Evolutionary conservation across 2,888 invertebrate species (phyloP).

Genomic region (Hyppa rectilinea): DNA sequence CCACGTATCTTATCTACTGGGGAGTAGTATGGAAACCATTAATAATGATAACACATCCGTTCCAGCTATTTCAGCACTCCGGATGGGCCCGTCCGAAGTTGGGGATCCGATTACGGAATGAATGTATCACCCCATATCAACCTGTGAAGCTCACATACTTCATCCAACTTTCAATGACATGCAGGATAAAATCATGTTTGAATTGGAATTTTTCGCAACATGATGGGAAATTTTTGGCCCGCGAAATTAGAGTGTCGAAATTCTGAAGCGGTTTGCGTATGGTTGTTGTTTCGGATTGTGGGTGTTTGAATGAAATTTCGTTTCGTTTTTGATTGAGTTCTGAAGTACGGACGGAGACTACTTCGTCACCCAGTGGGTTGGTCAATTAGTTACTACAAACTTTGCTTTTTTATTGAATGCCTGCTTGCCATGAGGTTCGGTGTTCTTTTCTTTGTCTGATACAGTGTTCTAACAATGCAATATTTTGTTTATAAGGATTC

Average conservation of each 20-base stretch:
- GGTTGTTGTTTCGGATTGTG: not conserved
- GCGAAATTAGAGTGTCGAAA: slow-evolving; percentile 6
- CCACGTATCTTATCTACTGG: slow-evolving; percentile 48
- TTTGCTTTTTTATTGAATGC: not conserved
- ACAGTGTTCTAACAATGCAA: not conserved
- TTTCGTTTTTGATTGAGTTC: slow-evolving; percentile 16
- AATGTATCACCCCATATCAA: slow-evolving; percentile 66
- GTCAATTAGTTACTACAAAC: not conserved
- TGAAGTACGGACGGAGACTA: not conserved
- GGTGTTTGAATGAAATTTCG: slow-evolving; percentile 14
- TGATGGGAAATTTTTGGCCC: not conserved
- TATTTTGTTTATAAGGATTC: not conserved
- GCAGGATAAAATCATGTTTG: slow-evolving; percentile 46
- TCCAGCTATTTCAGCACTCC: slow-evolving; percentile 67
- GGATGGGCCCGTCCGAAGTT: slow-evolving; percentile 61
- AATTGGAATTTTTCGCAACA: slow-evolving; percentile 27
- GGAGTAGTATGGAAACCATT: slow-evolving; percentile 64
- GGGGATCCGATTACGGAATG: slow-evolving; percentile 60
- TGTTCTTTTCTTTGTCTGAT: not conserved
- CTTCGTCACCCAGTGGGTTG: not conserved
- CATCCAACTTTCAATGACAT: slow-evolving; percentile 54
- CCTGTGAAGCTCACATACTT: slow-evolving; percentile 42
- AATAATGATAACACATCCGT: slow-evolving; percentile 67
- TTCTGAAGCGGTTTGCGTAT: slow-evolving; percentile 5
- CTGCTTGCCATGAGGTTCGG: not conserved